Percentiles rank a stretch among this genome's conserved stretches.
Conservation (phyloP, 1,140 invertebrate species). For the Chrysoperla carnea region DNA sequence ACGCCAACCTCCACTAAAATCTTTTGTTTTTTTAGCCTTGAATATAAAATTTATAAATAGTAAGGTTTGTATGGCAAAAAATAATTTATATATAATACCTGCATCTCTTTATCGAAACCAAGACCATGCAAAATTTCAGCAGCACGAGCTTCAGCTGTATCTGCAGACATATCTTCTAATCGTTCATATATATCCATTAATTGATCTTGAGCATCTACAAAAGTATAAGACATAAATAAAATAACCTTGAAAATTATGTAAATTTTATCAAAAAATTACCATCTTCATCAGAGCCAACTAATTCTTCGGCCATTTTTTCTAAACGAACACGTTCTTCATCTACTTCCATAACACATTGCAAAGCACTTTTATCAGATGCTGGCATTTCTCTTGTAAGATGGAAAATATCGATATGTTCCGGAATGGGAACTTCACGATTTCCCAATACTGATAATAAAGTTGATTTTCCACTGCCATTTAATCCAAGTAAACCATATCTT, state of each 20-base stretch:
- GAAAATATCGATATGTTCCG: slow-evolving; percentile 95
- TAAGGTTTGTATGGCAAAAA: no score
- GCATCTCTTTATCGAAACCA: slow-evolving; percentile 92
- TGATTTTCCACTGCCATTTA: slow-evolving; percentile 95
- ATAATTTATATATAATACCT: slow-evolving; percentile 25
- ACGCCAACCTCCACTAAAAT: slow-evolving; percentile 96
- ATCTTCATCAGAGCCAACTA: slow-evolving; percentile 76
- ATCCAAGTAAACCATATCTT: slow-evolving; percentile 89
- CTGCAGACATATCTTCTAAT: slow-evolving; percentile 90
- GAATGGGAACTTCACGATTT: slow-evolving; percentile 89
- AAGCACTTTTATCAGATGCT: slow-evolving; percentile 79
- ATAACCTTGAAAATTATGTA: slow-evolving; percentile 1
- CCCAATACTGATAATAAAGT: slow-evolving; percentile 82
- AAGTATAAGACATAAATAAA: slow-evolving; percentile 3
- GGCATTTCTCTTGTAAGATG: slow-evolving; percentile 93
- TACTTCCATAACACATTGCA: slow-evolving; percentile 96
- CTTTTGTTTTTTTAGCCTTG: slow-evolving; percentile 49
- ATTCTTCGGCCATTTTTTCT: slow-evolving; percentile 83
- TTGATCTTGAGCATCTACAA: slow-evolving; percentile 77
- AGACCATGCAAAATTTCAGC: slow-evolving; percentile 91
- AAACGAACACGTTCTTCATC: slow-evolving; percentile 84
- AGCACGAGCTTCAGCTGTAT: slow-evolving; percentile 86
- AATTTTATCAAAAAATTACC: slow-evolving; percentile 20
- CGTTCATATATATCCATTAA: slow-evolving; percentile 96
- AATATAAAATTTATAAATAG: no score